Evolutionary conservation across 2,113 vertebrate genomes (phyloP).

Genomic region (Plecotus auritus): DNA sequence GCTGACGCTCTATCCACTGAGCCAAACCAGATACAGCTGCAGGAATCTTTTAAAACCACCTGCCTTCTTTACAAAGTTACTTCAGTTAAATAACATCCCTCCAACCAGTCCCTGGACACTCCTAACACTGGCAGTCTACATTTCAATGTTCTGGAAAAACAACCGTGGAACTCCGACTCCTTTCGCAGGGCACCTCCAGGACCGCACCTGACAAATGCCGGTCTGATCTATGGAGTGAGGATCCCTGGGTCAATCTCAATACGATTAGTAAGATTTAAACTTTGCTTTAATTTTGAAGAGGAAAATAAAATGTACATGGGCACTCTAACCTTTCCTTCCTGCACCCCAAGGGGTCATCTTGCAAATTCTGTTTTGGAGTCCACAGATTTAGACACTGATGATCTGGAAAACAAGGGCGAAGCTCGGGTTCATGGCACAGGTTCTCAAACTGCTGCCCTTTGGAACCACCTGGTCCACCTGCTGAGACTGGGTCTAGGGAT

Average conservation of each 20-base stretch:
- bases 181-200: not conserved
- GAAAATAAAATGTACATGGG: not conserved
- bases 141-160: not conserved
- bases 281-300: not conserved
- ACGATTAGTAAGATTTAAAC: not conserved
- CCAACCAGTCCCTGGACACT: not conserved
- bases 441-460: not conserved
- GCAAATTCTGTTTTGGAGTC: not conserved
- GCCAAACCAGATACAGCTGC: not conserved
- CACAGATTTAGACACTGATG: too few species aligned
- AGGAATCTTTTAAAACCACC: not conserved
- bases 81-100: not conserved
- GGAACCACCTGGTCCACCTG: not conserved
- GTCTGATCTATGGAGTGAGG: fast-evolving
- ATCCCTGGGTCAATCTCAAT: not conserved
- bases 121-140: not conserved
- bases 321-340: not conserved
- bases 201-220: fast-evolving
- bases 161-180: fast-evolving
- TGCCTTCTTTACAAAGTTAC: not conserved
- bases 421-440: fast-evolving
- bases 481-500: not conserved
- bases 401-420: fast-evolving
- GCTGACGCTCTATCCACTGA: too few species aligned
- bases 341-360: fast-evolving